Percentiles rank a stretch among this genome's conserved stretches.
Evolutionary conservation across 2,888 invertebrate species (phyloP).

Genomic region (Epinotia demarniana): DNA sequence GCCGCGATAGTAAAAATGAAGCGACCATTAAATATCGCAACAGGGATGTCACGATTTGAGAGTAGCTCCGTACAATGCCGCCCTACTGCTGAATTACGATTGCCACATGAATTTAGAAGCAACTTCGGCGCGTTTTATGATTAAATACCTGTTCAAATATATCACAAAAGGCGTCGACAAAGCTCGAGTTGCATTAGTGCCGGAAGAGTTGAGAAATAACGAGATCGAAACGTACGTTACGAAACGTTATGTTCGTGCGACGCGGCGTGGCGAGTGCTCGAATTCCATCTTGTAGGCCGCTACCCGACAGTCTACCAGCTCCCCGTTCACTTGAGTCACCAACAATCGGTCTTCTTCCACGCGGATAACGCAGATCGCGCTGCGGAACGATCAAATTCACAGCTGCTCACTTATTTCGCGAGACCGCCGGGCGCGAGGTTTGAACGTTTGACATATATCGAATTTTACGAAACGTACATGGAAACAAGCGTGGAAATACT

Average conservation of each 20-base stretch:
- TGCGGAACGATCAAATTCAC: too few species aligned
- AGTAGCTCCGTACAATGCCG: conserved; percentile 2
- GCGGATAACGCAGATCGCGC: too few species aligned
- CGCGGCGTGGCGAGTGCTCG: conserved; percentile 2
- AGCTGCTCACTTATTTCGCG: too few species aligned
- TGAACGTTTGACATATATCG: too few species aligned
- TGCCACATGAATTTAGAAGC: conserved; percentile 4
- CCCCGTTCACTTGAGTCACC: too few species aligned
- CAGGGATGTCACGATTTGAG: conserved; percentile 1
- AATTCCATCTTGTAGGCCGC: not conserved
- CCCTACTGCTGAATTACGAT: conserved; percentile 4
- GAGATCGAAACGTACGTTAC: not conserved
- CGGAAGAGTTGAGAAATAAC: not conserved
- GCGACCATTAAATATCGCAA: not conserved
- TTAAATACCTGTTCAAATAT: not conserved
- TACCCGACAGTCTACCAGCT: too few species aligned
- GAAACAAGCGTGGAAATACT: too few species aligned
- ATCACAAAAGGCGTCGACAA: conserved; percentile 13
- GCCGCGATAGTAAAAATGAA: not conserved
- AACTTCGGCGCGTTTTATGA: not conserved
- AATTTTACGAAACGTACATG: too few species aligned
- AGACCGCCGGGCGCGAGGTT: too few species aligned
- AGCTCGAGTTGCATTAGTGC: conserved; percentile 8
- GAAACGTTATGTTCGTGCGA: conserved; percentile 9
- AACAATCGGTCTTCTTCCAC: too few species aligned